Conservation (phyloP, 2,113 vertebrate genomes). For the Corythornis vintsioides region DNA sequence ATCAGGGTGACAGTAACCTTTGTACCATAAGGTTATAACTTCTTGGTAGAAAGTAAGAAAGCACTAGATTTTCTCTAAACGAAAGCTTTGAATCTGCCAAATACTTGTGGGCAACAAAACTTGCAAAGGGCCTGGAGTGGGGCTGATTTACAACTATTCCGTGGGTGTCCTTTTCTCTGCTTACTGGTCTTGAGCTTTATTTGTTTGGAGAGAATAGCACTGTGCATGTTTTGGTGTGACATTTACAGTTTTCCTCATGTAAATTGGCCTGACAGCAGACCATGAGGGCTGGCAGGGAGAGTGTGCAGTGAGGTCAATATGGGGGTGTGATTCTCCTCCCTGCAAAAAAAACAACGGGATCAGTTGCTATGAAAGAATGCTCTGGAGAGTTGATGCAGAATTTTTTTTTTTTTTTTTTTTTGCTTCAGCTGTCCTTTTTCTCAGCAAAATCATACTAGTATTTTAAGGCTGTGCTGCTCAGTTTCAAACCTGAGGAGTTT, state of each 20-base stretch:
- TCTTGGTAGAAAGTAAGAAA: background rate
- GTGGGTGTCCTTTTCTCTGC: background rate
- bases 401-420: background rate
- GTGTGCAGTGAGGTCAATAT: background rate
- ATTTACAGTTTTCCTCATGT: constrained; percentile 8
- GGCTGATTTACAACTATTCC: background rate
- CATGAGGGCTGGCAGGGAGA: background rate
- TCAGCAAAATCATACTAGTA: background rate
- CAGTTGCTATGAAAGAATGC: background rate
- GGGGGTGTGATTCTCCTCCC: background rate
- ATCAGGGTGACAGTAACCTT: background rate
- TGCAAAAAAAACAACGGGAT: background rate
- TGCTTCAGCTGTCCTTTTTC: background rate
- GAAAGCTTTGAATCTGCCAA: background rate
- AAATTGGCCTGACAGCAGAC: background rate
- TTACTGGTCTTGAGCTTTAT: background rate
- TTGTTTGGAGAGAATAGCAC: background rate
- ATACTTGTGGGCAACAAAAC: background rate
- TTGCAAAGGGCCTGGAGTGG: background rate
- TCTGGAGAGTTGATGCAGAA: background rate
- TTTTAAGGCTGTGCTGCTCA: background rate
- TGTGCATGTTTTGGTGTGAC: background rate
- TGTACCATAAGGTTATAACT: background rate
- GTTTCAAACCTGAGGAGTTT: background rate
- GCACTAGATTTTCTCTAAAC: background rate